These are phyloP conservation scores for Epizoanthus rinbou DNA, from an alignment of 92 coral and sea anemone genomes.

Conservation along the genomic window DNA sequence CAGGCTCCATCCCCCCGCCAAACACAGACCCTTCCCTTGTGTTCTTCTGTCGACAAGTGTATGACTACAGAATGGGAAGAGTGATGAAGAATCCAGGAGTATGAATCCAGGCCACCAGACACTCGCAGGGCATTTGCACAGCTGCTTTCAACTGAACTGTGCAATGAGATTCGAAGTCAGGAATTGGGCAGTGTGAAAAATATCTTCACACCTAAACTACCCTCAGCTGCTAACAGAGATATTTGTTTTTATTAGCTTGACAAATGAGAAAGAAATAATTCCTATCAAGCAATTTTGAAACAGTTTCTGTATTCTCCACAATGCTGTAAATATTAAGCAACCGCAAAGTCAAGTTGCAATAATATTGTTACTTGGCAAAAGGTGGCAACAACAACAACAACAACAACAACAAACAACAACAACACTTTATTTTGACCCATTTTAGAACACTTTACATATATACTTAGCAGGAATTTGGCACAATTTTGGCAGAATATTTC, in stretches of 20 bases:
- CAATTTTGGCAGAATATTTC: too few relatives aligned
- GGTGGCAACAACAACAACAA: too few relatives aligned
- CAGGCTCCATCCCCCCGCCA: slow-evolving; percentile 84
- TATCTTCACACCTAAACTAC: not conserved
- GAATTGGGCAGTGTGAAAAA: not conserved
- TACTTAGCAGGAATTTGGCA: too few relatives aligned
- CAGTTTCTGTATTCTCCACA: too few relatives aligned
- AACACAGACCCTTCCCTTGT: slow-evolving; percentile 91
- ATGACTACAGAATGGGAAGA: slow-evolving; percentile 96
- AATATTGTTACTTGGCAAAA: too few relatives aligned
- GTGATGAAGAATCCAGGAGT: slow-evolving; percentile 88
- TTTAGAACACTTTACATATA: too few relatives aligned
- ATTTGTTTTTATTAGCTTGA: not conserved
- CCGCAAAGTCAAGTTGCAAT: too few relatives aligned
- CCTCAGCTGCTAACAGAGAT: not conserved
- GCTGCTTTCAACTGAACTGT: not conserved
- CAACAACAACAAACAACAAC: too few relatives aligned
- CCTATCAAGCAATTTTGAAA: not conserved
- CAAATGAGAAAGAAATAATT: not conserved
- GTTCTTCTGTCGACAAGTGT: slow-evolving; percentile 98
- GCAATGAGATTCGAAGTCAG: not conserved
- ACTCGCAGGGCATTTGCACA: too few relatives aligned
- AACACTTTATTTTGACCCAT: too few relatives aligned
- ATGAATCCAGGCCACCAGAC: not conserved
- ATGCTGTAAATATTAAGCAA: too few relatives aligned